Evolutionary conservation across 2,888 invertebrate species (phyloP).

Genomic region (Drosophila ochracea): DNA sequence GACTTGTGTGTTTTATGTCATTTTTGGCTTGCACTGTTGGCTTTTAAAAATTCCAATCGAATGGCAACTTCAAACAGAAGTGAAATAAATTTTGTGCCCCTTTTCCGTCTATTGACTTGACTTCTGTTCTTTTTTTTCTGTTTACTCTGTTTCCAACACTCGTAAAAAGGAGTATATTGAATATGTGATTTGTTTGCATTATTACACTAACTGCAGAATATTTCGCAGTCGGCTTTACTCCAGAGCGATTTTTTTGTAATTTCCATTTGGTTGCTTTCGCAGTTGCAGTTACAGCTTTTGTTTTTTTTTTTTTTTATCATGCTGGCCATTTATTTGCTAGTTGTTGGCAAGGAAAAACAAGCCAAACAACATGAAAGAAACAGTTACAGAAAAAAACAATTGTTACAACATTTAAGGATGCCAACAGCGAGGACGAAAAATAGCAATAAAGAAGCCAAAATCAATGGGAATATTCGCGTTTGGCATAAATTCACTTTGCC

Average conservation of each 20-base stretch:
- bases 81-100: constrained; percentile 23
- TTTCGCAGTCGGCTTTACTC: background rate
- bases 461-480: constrained; percentile 77
- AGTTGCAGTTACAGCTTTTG: constrained; percentile 22
- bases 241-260: background rate
- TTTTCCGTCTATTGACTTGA: constrained; percentile 9
- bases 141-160: background rate
- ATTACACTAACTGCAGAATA: background rate
- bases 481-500: constrained; percentile 75
- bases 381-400: constrained; percentile 29
- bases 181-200: background rate
- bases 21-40: constrained; percentile 6
- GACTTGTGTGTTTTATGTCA: background rate
- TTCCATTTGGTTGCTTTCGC: constrained; percentile 7
- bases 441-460: constrained; percentile 73
- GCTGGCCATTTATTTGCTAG: constrained; percentile 68
- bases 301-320: constrained; percentile 43
- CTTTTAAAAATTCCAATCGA: constrained; percentile 37
- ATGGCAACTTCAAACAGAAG: constrained; percentile 16
- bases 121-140: background rate
- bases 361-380: constrained; percentile 18
- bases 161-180: background rate
- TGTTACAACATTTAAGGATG: constrained; percentile 63
- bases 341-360: constrained; percentile 35
- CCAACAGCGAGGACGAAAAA: constrained; percentile 39